Base-by-base conservation (phyloP, 23 tunicate genomes). In the Clavelina lepadiformis region DNA sequence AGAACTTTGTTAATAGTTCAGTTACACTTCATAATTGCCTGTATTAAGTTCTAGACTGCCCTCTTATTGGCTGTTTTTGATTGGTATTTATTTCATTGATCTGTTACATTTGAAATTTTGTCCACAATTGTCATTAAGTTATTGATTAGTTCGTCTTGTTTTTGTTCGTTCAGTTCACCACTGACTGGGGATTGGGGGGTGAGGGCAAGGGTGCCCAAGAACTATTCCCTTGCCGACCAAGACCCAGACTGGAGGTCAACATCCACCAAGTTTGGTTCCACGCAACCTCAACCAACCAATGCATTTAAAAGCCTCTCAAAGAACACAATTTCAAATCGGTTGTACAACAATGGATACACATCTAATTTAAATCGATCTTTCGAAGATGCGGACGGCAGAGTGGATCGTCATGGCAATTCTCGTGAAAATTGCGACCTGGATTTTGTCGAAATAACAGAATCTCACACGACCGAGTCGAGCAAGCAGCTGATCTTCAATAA, bases 171-270 rank as follows among this genome's bases (percentile, higher is more conserved):
- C 15, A 53, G 7, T 20, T 53, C 59, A 6, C 59, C n/a, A 33
- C 13, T 44, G 15, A 11, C 49, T 44, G 49, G 49, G 15, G 15
- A 11, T 11, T 11, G 15, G 11, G n/a, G n/a, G n/a, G n/a, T n/a
- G n/a, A n/a, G n/a, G n/a, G n/a, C n/a, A n/a, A n/a, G n/a, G n/a
- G n/a, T n/a, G 36, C 6, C 37, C n/a, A 68, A 68, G 24, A 47
- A n/a, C 38, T 31, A 50, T 13, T 67, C 84, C 18, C 67, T 76
- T 45, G 84, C 84, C n/a, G 84, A 78, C 26, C 62, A 65, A 51
- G 84, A 78, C 36, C 35, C 44, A 20, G 84, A 78, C 61, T 78
- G 84, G 84, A 36, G 84, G 22, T 65, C 82, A 15, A 32, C 56
- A 26, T 65, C 82, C 33, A 44, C 56, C 7, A 44, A 57, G 18